Evolutionary conservation across 2,888 invertebrate genomes (phyloP).

Genomic region (Scaptomyza reducta): DNA sequence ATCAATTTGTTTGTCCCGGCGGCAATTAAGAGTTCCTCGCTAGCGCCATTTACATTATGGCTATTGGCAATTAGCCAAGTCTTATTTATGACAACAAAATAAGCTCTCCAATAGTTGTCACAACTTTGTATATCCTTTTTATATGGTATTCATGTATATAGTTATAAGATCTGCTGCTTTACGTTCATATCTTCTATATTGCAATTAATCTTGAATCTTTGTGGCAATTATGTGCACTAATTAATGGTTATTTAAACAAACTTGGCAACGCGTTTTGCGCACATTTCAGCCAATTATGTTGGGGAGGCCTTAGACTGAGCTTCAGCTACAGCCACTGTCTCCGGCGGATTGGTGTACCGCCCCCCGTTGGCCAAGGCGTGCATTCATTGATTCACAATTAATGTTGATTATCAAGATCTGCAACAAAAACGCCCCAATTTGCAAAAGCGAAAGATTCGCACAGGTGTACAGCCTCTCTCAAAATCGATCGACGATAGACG

Average conservation of each 20-base stretch:
- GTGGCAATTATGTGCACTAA: slow-evolving; percentile 66
- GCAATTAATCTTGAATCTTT: slow-evolving; percentile 67
- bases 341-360: slow-evolving; percentile 29
- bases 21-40: slow-evolving; percentile 44
- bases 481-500: slow-evolving; percentile 34
- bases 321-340: slow-evolving; percentile 1
- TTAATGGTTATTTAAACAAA: slow-evolving; percentile 75
- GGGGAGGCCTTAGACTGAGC: slow-evolving; percentile 25
- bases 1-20: slow-evolving; percentile 38
- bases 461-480: slow-evolving; percentile 51
- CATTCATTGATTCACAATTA: slow-evolving; percentile 80
- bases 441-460: slow-evolving; percentile 62
- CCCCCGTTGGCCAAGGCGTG: slow-evolving; percentile 60
- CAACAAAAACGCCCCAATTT: slow-evolving; percentile 77
- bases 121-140: slow-evolving; percentile 19
- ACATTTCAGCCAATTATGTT: slow-evolving; percentile 70
- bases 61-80: slow-evolving; percentile 34
- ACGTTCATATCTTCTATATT: slow-evolving; percentile 59
- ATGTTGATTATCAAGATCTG: slow-evolving; percentile 75
- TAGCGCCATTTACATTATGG: slow-evolving; percentile 55
- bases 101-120: slow-evolving; percentile 54
- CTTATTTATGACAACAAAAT: slow-evolving; percentile 39
- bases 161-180: slow-evolving; percentile 24
- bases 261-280: slow-evolving; percentile 77
- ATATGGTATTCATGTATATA: neutral